Conservation (phyloP, 2,797 vertebrate species). For the Melanotaenia pygmaea region DNA sequence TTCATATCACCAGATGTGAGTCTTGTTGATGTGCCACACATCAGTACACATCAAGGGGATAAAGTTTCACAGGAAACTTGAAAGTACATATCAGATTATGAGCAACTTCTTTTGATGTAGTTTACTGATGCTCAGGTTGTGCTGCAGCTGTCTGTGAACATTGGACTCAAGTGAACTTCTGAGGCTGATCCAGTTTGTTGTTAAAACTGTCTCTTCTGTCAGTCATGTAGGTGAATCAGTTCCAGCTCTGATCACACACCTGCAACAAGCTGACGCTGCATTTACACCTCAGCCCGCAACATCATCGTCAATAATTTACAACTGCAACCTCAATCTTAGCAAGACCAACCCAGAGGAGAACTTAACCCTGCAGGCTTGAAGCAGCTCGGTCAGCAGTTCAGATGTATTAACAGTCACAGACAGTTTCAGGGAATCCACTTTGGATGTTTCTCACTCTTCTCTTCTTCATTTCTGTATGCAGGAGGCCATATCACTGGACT, state of each 20-base stretch:
- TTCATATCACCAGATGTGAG: conserved; percentile 24
- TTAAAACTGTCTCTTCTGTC: conserved; percentile 17
- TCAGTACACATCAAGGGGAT: conserved; percentile 37
- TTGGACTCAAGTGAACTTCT: background rate
- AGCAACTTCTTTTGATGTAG: conserved; percentile 33
- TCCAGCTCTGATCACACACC: conserved; percentile 35
- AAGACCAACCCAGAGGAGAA: conserved; percentile 43
- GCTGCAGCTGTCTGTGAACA: background rate
- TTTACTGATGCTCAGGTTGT: conserved; percentile 7
- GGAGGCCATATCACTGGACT: background rate
- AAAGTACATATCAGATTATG: conserved; percentile 35
- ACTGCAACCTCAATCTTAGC: conserved; percentile 39
- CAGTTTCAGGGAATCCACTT: conserved; percentile 7
- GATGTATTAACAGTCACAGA: conserved; percentile 18
- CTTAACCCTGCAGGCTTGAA: conserved; percentile 32
- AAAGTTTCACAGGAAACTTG: conserved; percentile 38
- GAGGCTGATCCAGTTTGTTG: background rate
- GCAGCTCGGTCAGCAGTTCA: conserved; percentile 36
- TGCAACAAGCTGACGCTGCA: conserved; percentile 49
- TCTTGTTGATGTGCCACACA: conserved; percentile 30
- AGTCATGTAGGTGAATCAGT: conserved; percentile 14
- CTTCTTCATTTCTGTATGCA: background rate
- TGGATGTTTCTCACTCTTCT: background rate
- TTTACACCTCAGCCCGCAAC: conserved; percentile 31
- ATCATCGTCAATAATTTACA: conserved; percentile 62